Base-by-base conservation (phyloP, 2,888 invertebrate species). In the Drosophila paranaensis region DNA sequence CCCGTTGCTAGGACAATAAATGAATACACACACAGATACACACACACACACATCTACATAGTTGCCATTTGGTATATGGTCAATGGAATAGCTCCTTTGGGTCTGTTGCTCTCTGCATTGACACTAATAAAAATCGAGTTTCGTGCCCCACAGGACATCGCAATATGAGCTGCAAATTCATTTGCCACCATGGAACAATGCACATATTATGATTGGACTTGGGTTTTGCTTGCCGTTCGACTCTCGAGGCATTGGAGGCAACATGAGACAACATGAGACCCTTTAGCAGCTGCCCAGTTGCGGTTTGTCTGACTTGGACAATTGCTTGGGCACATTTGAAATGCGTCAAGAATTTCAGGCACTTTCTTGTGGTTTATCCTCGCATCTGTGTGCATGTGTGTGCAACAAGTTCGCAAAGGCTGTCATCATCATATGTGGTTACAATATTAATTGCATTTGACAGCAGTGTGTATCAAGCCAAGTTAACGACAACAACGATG, bases 61-160 rank as follows among this genome's bases (percentile, higher is more conserved):
- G 51, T 53, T 53, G 37, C 35, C 3, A 9, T 35, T 53, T 70
- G n/a, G 25, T 67, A 27, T 68, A 51, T 64, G 61, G 71, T 68
- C 75, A 64, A 63, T 67, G 57, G 60, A 75, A 75, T 62, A 50
- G 71, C 64, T 67, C 77, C 74, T 69, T 62, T 71, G 80, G 77
- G 79, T 43, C 63, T 62, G 60, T 25, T 42, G 33, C 57, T 55
- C 54, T 55, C 66, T 65, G 69, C 77, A 62, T 72, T 79, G 77
- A 81, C 77, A 77, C 81, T 73, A 75, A 81, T 74, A 77, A 73
- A 81, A 75, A 76, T 76, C 55, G 71, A 76, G 54, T 62, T 62
- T 57, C 62, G 72, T 50, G 50, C 54, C 56, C 56, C 43, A 71
- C 71, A 67, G 71, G 76, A 67, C 30, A 57, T 45, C 50, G 61